Conservation (phyloP, 2,797 vertebrate species). For the Crocodylus rhombifer region DNA sequence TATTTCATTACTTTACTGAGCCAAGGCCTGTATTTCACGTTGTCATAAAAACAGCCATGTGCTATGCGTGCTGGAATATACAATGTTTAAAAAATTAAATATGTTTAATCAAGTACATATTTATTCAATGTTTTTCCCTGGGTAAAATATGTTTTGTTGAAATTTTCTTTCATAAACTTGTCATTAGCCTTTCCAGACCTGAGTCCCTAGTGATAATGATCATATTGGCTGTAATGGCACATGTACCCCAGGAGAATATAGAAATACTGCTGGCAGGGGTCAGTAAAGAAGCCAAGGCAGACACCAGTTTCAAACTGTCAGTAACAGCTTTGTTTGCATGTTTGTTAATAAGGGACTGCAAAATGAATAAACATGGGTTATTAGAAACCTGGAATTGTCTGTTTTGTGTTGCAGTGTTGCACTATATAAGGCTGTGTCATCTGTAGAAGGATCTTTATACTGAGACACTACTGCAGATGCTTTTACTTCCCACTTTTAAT, state of each 20-base stretch:
- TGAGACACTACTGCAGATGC: not conserved
- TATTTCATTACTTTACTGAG: slow-evolving; percentile 13
- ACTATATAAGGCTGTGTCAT: not conserved
- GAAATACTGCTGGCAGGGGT: not conserved
- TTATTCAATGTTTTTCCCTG: slow-evolving; percentile 28
- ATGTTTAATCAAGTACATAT: no score
- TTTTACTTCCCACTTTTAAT: not conserved
- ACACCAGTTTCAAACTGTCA: not conserved
- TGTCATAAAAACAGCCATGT: slow-evolving; percentile 44
- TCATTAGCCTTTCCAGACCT: slow-evolving; percentile 47
- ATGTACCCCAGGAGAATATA: not conserved
- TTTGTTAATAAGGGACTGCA: not conserved
- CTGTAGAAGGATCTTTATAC: not conserved
- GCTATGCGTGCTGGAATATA: not conserved
- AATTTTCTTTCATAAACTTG: slow-evolving; percentile 10
- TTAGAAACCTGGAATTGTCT: not conserved
- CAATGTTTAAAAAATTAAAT: slow-evolving; percentile 1
- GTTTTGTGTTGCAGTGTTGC: not conserved
- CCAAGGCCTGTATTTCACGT: slow-evolving; percentile 22
- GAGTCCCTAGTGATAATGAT: not conserved
- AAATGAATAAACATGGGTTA: not conserved
- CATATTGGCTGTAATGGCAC: slow-evolving; percentile 14
- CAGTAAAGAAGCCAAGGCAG: not conserved
- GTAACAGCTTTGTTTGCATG: not conserved
- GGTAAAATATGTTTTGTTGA: slow-evolving; percentile 45